Evolutionary conservation across 1,140 invertebrate species (phyloP), one percentile per base, ranked within the genome.

Genomic region (Antheraea mylitta): DNA sequence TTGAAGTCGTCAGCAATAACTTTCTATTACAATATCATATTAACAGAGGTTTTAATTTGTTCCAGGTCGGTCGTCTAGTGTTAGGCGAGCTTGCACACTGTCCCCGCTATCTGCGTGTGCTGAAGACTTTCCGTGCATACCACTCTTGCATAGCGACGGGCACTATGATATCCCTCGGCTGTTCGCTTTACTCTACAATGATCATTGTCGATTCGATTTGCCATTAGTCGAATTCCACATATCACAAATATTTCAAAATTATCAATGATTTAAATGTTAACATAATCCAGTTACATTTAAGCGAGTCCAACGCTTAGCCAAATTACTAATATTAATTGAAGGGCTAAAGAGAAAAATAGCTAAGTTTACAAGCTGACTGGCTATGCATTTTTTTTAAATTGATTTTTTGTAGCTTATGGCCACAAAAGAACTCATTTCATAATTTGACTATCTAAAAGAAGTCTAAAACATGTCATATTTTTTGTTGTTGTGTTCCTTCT

Each of bases 141-240:
- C 96, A 97, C 81, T 94, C 95, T 45, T 91, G 86, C 42, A 95
- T 96, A 68, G 96, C 96, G 3, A 94, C 96, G 73, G 95, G 95
- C 18, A 97, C 96, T 77, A 94, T 97, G 77, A 84, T 95, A 9
- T 93, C 95, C 0, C 94, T 97, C 86, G 94, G 92, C 6, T 96
- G 95, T 78, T 96, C 90, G 7, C 71, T 92, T 45, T 92, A 92
- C 79, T 90, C 88, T 53, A 89, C 82, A 48, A 90, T 92, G 86
- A 90, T 90, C 67, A 71, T 92, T 58, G 87, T 92, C 60, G 90
- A 92, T 72, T 86, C 88, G 38, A 86, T 92, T 76, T 92, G 89
- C 80, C 76, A 76, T 71, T 89, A 81, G 74, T 19, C 65, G 30
- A 73, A 53, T 60, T 13, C 45, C 13, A 53, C 45, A 13, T 6